phyloP scores from a whole-genome alignment of 2,888 invertebrate species.

The Rhamnusium bicolor region DNA sequence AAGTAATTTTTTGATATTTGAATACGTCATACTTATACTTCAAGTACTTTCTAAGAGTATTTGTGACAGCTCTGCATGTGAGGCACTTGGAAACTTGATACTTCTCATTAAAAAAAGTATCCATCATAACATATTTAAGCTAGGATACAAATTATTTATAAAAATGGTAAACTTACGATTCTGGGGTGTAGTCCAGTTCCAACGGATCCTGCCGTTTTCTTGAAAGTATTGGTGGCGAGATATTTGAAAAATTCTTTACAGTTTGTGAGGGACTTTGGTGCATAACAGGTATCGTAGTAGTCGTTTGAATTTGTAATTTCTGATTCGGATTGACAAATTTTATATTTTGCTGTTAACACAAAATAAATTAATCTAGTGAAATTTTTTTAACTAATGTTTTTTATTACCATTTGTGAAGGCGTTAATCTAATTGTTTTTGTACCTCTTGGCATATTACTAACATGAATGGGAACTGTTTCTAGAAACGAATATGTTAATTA shows the following conservation, averaged over 20 bases:
- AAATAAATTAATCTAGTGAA: constrained; percentile 26
- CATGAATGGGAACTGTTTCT: constrained; percentile 72
- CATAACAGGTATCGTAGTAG: constrained; percentile 44
- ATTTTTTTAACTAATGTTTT: not conserved
- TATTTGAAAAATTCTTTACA: constrained; percentile 71
- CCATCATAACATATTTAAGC: not conserved
- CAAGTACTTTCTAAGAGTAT: too few relatives aligned
- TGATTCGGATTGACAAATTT: constrained; percentile 62
- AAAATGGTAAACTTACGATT: constrained; percentile 69
- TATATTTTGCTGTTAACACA: constrained; percentile 63
- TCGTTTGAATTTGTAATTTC: constrained; percentile 43
- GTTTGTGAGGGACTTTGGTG: constrained; percentile 59
- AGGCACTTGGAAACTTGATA: too few relatives aligned
- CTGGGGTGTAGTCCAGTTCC: constrained; percentile 74
- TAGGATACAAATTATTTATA: not conserved
- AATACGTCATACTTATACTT: too few relatives aligned
- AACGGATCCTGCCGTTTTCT: constrained; percentile 75
- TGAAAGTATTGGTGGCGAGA: constrained; percentile 76
- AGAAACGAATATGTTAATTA: constrained; percentile 42
- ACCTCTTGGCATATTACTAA: constrained; percentile 73
- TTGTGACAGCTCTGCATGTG: too few relatives aligned
- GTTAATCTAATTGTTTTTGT: constrained; percentile 74
- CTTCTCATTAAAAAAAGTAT: too few relatives aligned
- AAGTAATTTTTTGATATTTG: too few relatives aligned
- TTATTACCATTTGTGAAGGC: constrained; percentile 72